A percentile compares a stretch with the other conserved stretches of the same genome.
phyloP scores from a whole-genome alignment of 2,113 vertebrate genomes.

The Limanda limanda region DNA sequence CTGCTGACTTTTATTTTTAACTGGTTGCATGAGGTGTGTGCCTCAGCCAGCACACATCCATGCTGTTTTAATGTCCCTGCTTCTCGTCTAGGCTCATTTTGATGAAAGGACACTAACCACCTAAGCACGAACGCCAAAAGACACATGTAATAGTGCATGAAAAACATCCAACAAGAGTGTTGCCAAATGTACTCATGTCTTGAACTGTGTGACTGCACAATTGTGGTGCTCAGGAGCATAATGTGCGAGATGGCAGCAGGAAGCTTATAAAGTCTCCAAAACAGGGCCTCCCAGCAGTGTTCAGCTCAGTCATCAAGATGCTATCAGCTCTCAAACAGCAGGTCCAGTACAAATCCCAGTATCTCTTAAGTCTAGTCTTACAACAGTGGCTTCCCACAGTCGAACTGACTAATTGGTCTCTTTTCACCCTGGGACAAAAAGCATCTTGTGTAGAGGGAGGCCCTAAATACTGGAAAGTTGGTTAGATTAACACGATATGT shows the following conservation, averaged over 20 bases:
- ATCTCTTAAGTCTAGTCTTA: conserved; percentile 63
- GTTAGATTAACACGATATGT: conserved; percentile 6
- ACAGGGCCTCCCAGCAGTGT: conserved; percentile 52
- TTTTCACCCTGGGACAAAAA: conserved; percentile 70
- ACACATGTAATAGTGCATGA: conserved; percentile 20
- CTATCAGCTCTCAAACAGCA: conserved; percentile 53
- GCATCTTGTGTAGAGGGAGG: conserved; percentile 50
- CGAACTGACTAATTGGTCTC: conserved; percentile 59
- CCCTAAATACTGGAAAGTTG: conserved; percentile 18
- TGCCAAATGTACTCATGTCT: conserved; percentile 32
- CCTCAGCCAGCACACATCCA: neutral
- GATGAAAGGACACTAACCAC: conserved; percentile 12
- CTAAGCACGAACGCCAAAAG: neutral
- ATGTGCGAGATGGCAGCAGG: conserved; percentile 58
- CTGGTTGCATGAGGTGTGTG: conserved; percentile 8
- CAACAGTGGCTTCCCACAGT: conserved; percentile 49
- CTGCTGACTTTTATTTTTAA: conserved; percentile 39
- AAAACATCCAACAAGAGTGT: conserved; percentile 14
- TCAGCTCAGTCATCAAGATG: conserved; percentile 70
- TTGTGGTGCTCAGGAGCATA: conserved; percentile 32
- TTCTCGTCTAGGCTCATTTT: neutral
- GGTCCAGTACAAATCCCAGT: conserved; percentile 52
- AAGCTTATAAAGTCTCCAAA: conserved; percentile 38
- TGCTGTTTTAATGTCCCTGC: neutral
- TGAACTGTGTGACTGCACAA: conserved; percentile 15